Evolutionary conservation across 2,797 vertebrate species (phyloP), one percentile per base, ranked within the genome.

Genomic region (Todus mexicanus): DNA sequence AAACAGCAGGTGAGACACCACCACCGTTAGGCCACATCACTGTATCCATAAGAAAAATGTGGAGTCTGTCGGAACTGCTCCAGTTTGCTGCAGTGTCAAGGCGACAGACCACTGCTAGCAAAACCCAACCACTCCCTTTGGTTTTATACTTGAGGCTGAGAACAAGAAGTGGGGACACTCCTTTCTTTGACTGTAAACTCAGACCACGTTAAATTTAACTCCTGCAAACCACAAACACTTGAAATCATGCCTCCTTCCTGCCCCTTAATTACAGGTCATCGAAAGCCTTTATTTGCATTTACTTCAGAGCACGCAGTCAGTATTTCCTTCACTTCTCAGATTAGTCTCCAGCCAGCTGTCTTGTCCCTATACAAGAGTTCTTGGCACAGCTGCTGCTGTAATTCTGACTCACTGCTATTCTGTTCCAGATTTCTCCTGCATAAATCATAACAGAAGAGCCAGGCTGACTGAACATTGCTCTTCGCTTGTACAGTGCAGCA

Each of bases 321-420:
- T 43, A 84, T 95, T 96, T 93, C 65, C 90, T 63, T 84, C 33
- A 8, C 35, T 93, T 90, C 82, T 78, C 70, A 70, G 47, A 1
- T 12, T 29, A 64, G 27, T 27, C 80, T 88, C 68, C 73, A 86
- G 90, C 53, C 89, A 95, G 76, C 92, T 88, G 91, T 84, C 85
- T 40, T 71, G 54, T 91, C 91, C 85, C 77, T 47, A 51, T 12
- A 72, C 84, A 71, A 76, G 51, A 57, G 68, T 10, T 89, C 78
- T 68, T 95, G 95, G 94, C 92, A 88, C 21, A 68, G 60, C 50
- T 65, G 23, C 5, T 90, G 53, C 86, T 75, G 65, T n/a, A 94
- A 87, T 84, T 93, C 87, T 96, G 94, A 95, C 65, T 96, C 94
- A 94, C 61, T 79, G 73, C 37, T 96, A 68, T 69, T 95, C 70